Evolutionary conservation across 2,113 vertebrate species (phyloP).

Genomic region (Istiophorus platypterus): DNA sequence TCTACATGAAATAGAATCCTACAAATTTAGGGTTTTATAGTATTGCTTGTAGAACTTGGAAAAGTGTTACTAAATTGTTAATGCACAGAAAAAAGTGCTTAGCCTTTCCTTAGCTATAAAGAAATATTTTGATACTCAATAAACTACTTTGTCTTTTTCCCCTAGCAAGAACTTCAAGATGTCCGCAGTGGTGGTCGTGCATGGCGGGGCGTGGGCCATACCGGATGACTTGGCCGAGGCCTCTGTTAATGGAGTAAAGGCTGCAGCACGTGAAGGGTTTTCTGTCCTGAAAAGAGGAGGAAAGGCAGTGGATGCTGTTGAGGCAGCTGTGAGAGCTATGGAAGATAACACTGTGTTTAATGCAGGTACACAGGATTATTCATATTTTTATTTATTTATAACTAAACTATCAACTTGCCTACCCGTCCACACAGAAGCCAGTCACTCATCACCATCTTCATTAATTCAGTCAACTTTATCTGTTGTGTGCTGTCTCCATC

Average conservation of each 20-base stretch:
- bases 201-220: conserved; percentile 83
- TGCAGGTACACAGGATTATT: conserved; percentile 63
- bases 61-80: too few relatives aligned
- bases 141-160: conserved; percentile 1
- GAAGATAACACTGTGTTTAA: conserved; percentile 79
- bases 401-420: too few relatives aligned
- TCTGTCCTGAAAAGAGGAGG: conserved; percentile 60
- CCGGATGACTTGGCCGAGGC: conserved; percentile 68
- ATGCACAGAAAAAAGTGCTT: neutral
- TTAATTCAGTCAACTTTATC: neutral
- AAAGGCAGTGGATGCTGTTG: conserved; percentile 77
- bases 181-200: conserved; percentile 81
- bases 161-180: conserved; percentile 53
- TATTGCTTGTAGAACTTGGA: too few relatives aligned
- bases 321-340: conserved; percentile 80
- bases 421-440: neutral
- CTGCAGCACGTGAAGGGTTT: conserved; percentile 67
- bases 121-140: neutral
- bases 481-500: conserved; percentile 51
- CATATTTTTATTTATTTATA: neutral
- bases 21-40: neutral
- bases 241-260: conserved; percentile 77
- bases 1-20: neutral
- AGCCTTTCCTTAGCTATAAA: neutral
- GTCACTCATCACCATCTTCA: neutral